These are phyloP conservation scores for Aphidius ervi DNA, from an alignment of 1,140 invertebrate genomes.

Conservation along the genomic window DNA sequence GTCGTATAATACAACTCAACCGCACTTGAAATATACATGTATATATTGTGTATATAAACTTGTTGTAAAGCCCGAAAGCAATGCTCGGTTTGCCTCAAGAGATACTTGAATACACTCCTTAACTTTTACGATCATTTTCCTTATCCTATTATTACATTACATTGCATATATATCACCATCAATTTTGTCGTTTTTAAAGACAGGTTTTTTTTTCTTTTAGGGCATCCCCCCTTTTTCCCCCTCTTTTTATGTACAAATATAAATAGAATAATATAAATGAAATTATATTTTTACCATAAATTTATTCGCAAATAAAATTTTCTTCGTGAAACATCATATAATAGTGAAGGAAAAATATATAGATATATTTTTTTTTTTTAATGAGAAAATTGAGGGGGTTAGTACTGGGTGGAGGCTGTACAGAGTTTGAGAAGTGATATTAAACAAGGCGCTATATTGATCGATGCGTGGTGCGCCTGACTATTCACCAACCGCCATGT, in stretches of 20 bases:
- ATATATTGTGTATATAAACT: too few relatives aligned
- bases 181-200: too few relatives aligned
- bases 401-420: slow-evolving; percentile 37
- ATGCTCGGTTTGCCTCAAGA: background rate
- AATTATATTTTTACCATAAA: too few relatives aligned
- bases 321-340: background rate
- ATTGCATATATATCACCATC: too few relatives aligned
- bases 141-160: background rate
- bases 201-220: too few relatives aligned
- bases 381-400: background rate
- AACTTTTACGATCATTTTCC: slow-evolving; percentile 5
- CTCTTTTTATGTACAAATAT: too few relatives aligned
- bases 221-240: too few relatives aligned
- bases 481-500: slow-evolving; percentile 46
- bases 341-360: slow-evolving; percentile 12
- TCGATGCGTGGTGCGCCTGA: slow-evolving; percentile 45
- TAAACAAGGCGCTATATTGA: slow-evolving; percentile 53
- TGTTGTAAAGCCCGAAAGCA: background rate
- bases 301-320: background rate
- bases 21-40: background rate
- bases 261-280: too few relatives aligned
- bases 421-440: slow-evolving; percentile 51
- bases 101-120: slow-evolving; percentile 5
- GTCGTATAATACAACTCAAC: background rate
- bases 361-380: slow-evolving; percentile 11